Evolutionary conservation across 2,797 vertebrate genomes (phyloP).

Genomic region (Alfaro cultratus): DNA sequence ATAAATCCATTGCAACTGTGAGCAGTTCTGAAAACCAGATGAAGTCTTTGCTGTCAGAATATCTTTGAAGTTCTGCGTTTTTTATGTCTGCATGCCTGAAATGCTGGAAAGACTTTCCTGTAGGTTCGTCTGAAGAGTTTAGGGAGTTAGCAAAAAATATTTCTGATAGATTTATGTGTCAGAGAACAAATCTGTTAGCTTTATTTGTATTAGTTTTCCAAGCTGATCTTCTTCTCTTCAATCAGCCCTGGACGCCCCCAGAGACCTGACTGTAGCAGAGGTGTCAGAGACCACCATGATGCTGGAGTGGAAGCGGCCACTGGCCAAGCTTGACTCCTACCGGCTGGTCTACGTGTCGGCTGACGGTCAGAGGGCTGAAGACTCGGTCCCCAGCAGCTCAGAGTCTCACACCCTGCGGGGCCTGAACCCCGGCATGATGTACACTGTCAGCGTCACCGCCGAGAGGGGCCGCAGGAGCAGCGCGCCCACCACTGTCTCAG

Average conservation of each 20-base stretch:
- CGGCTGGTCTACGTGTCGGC: conserved; percentile 80
- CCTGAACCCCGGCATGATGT: conserved; percentile 87
- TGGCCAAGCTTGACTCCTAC: conserved; percentile 91
- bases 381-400: conserved; percentile 78
- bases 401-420: conserved; percentile 81
- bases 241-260: conserved; percentile 92
- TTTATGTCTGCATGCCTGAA: background rate
- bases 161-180: background rate
- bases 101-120: background rate
- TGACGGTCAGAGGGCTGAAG: conserved; percentile 79
- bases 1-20: background rate
- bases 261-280: conserved; percentile 83
- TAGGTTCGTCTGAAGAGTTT: background rate
- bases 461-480: conserved; percentile 92
- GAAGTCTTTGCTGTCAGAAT: background rate
- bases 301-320: conserved; percentile 87
- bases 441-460: conserved; percentile 84
- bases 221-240: background rate
- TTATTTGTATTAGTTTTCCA: background rate
- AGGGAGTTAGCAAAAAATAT: background rate
- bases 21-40: background rate
- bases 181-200: background rate
- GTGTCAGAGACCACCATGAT: conserved; percentile 85
- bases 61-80: background rate
- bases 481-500: conserved; percentile 78